phyloP scores from a whole-genome alignment of 1,140 invertebrate genomes.

The Diorhabda elongata region DNA sequence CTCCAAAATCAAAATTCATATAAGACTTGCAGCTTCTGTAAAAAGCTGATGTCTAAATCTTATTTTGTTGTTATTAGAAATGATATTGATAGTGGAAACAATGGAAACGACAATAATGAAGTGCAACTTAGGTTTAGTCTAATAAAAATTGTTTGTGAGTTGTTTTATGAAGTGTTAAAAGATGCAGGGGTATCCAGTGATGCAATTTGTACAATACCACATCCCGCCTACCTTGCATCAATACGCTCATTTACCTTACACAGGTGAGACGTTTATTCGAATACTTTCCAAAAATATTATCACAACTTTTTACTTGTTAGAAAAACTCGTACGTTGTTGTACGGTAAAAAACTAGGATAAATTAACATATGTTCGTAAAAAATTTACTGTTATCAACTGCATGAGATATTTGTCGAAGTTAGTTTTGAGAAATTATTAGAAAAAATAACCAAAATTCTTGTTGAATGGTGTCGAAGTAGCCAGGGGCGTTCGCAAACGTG shows the following conservation, averaged over 20 bases:
- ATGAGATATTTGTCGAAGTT: too few species aligned
- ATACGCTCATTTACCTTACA: constrained; percentile 34
- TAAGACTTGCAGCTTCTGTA: constrained; percentile 23
- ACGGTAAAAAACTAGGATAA: too few species aligned
- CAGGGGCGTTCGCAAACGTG: too few species aligned
- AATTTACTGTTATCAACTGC: too few species aligned
- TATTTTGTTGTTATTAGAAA: background rate
- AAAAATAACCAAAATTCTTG: too few species aligned
- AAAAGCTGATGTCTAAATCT: constrained; percentile 5
- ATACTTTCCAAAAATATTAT: too few species aligned
- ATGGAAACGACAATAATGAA: background rate
- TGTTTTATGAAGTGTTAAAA: constrained; percentile 4
- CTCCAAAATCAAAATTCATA: constrained; percentile 29
- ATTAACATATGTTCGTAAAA: too few species aligned
- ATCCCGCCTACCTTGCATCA: constrained; percentile 49
- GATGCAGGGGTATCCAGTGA: constrained; percentile 58
- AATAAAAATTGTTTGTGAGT: background rate
- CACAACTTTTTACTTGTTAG: too few species aligned
- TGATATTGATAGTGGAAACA: background rate
- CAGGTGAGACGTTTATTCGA: constrained; percentile 23
- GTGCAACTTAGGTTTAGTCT: background rate
- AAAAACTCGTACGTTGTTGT: too few species aligned
- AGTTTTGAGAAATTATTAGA: too few species aligned
- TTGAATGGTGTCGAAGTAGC: too few species aligned
- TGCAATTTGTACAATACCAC: constrained; percentile 58